Conservation (phyloP, 2,888 invertebrate genomes). For the Meandrusa payeni region DNA sequence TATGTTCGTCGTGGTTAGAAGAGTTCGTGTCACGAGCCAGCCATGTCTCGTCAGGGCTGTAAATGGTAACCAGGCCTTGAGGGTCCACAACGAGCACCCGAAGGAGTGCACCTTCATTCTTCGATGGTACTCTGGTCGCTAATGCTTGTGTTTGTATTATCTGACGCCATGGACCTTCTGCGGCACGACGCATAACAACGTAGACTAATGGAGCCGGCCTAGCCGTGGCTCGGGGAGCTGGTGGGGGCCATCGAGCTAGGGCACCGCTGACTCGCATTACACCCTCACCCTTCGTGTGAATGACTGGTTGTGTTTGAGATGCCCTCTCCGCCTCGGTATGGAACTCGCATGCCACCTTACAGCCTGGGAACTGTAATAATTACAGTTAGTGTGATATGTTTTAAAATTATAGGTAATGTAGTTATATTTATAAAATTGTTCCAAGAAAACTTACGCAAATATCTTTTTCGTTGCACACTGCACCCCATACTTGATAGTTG, state of each 20-base stretch:
- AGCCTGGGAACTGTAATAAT: conserved; percentile 85
- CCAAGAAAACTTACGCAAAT: conserved; percentile 83
- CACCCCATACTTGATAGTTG: conserved; percentile 86
- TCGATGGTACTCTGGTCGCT: conserved; percentile 83
- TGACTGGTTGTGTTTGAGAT: conserved; percentile 85
- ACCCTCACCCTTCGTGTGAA: conserved; percentile 85
- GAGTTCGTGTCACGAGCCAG: conserved; percentile 78
- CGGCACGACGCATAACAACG: conserved; percentile 85
- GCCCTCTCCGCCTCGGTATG: conserved; percentile 83
- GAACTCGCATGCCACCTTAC: conserved; percentile 86
- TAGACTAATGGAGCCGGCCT: conserved; percentile 83
- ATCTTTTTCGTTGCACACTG: conserved; percentile 85
- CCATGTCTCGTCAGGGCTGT: conserved; percentile 84
- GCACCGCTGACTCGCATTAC: conserved; percentile 83
- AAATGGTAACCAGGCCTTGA: conserved; percentile 85
- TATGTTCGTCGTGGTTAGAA: conserved; percentile 71
- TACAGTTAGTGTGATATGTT: too few species aligned
- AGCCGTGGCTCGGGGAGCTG: conserved; percentile 78
- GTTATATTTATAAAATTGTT: neutral
- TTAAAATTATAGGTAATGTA: conserved; percentile 33
- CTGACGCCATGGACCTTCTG: conserved; percentile 83
- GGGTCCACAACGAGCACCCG: conserved; percentile 85
- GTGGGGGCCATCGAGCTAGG: conserved; percentile 84
- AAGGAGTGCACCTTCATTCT: conserved; percentile 83
- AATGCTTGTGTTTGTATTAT: conserved; percentile 84